Evolutionary conservation across 1,140 invertebrate genomes (phyloP).

Genomic region (Acromyrmex echinatior): DNA sequence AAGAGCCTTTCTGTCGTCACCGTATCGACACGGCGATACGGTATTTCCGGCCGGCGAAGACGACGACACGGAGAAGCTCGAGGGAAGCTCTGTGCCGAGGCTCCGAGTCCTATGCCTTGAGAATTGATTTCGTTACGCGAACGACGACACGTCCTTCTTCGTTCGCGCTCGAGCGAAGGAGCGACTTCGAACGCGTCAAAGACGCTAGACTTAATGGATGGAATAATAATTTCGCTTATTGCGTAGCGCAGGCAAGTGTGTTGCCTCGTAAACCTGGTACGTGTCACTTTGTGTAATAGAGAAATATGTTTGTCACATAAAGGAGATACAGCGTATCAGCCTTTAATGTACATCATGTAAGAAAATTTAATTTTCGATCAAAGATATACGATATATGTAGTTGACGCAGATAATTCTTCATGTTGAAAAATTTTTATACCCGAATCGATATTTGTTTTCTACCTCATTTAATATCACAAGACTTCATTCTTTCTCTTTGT

Average conservation of each 20-base stretch:
- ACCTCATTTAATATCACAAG: background rate
- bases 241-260: background rate
- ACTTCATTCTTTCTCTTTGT: background rate
- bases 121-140: constrained; percentile 59
- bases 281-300: constrained; percentile 22
- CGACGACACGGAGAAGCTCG: constrained; percentile 26
- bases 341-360: background rate
- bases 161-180: constrained; percentile 12
- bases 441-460: background rate
- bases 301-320: constrained; percentile 6
- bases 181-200: constrained; percentile 37
- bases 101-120: constrained; percentile 40
- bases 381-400: too few relatives aligned
- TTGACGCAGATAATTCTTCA: background rate
- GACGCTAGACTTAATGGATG: constrained; percentile 44
- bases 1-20: constrained; percentile 62
- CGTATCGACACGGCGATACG: constrained; percentile 47
- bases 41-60: constrained; percentile 40
- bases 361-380: constrained; percentile 3
- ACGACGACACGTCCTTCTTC: constrained; percentile 28
- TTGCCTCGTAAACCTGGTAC: background rate
- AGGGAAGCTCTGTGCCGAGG: constrained; percentile 4
- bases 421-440: background rate
- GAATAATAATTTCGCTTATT: constrained; percentile 43
- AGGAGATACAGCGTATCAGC: background rate